phyloP scores from a whole-genome alignment of 2,797 vertebrate species.

The Xerus rutilus region DNA sequence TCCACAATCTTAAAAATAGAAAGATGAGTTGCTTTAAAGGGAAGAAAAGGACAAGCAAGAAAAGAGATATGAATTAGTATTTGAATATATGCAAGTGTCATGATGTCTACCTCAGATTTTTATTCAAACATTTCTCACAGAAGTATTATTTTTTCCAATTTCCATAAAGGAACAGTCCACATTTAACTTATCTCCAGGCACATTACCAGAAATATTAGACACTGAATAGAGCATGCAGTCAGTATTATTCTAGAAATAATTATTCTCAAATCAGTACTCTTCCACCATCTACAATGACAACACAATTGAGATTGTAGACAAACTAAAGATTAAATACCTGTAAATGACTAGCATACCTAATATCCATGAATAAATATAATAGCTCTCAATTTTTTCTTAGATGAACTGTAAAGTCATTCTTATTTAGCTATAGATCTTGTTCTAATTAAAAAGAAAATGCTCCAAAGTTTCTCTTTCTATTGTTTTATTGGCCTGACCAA shows the following conservation, averaged over 20 bases:
- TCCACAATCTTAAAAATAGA: constrained; percentile 29
- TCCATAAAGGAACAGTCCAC: background rate
- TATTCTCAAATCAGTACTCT: background rate
- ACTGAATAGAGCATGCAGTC: background rate
- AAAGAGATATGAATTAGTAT: background rate
- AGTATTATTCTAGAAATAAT: background rate
- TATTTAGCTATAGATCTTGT: background rate
- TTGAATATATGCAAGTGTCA: background rate
- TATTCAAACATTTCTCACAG: background rate
- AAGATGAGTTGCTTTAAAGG: background rate
- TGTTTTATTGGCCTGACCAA: background rate
- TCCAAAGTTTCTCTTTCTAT: background rate
- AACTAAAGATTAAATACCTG: background rate
- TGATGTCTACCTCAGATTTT: background rate
- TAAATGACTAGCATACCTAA: background rate
- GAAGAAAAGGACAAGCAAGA: background rate
- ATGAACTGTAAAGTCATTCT: background rate
- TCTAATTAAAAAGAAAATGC: background rate
- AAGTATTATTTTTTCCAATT: background rate
- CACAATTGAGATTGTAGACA: background rate
- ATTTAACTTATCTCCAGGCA: background rate
- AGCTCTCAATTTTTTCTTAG: background rate
- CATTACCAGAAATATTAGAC: background rate
- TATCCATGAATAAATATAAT: background rate
- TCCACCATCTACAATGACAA: background rate